Conservation (phyloP, 2,113 vertebrate species). For the Thalassarche chlororhynchos region DNA sequence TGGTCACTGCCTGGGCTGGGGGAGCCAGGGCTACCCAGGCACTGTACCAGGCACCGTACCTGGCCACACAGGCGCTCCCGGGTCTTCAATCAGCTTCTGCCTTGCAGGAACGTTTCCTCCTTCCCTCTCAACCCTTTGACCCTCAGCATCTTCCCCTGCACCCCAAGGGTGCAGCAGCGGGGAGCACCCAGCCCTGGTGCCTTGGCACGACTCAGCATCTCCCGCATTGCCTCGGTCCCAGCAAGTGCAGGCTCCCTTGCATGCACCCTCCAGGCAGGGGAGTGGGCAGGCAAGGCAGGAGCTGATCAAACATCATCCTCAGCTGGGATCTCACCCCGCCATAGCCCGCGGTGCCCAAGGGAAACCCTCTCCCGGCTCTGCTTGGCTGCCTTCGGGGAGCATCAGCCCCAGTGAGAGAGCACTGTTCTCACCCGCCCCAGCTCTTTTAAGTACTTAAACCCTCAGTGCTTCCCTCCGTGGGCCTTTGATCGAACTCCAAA, state of each 20-base stretch:
- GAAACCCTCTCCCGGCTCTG: not conserved
- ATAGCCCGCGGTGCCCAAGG: not conserved
- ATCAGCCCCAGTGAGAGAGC: not conserved
- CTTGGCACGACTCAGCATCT: not conserved
- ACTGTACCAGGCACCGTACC: not conserved
- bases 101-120: not conserved
- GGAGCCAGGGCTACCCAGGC: not conserved
- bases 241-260: accelerated
- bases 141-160: not conserved
- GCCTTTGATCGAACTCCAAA: slow-evolving; percentile 37
- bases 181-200: not conserved
- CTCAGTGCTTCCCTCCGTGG: not conserved
- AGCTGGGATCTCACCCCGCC: not conserved
- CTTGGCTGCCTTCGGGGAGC: not conserved
- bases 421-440: accelerated
- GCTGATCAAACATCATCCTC: not conserved
- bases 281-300: not conserved
- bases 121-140: not conserved
- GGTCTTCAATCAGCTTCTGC: not conserved
- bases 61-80: not conserved
- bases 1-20: not conserved
- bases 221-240: not conserved
- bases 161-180: not conserved
- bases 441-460: slow-evolving; percentile 1
- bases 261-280: not conserved